Conservation (phyloP, 2,113 vertebrate genomes). For the Lasiurus cinereus region DNA sequence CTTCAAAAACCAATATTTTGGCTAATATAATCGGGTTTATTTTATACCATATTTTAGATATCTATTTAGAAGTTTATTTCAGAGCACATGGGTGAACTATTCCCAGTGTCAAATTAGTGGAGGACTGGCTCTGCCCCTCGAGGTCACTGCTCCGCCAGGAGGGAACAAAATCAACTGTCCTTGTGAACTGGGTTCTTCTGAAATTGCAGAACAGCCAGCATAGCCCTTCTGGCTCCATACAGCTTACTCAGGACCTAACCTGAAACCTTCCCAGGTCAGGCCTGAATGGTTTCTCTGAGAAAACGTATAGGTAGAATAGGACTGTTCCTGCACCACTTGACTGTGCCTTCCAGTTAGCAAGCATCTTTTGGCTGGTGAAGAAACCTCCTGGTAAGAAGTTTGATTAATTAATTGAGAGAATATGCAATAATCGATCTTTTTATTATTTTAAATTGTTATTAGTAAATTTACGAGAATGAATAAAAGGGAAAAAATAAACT, state of each 20-base stretch:
- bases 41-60: conserved; percentile 53
- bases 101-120: not conserved
- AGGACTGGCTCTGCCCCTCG: not conserved
- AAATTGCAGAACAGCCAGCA: not conserved
- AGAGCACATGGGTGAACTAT: not conserved
- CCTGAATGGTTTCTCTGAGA: not conserved
- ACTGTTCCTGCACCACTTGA: not conserved
- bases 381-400: not conserved
- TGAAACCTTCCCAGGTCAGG: not conserved
- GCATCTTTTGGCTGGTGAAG: not conserved
- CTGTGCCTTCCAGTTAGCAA: not conserved
- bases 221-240: not conserved
- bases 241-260: not conserved
- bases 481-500: not conserved
- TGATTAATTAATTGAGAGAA: not conserved
- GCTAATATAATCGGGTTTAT: conserved; percentile 62
- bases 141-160: not conserved
- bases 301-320: not conserved
- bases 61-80: not conserved
- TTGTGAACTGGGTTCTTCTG: not conserved
- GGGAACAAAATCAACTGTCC: not conserved
- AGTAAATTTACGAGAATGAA: not conserved
- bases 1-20: conserved; percentile 15
- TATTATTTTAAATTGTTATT: conserved; percentile 38
- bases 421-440: not conserved